These are phyloP conservation scores for Aldabrachelys gigantea DNA, from an alignment of 2,113 vertebrate species.

Conservation along the genomic window DNA sequence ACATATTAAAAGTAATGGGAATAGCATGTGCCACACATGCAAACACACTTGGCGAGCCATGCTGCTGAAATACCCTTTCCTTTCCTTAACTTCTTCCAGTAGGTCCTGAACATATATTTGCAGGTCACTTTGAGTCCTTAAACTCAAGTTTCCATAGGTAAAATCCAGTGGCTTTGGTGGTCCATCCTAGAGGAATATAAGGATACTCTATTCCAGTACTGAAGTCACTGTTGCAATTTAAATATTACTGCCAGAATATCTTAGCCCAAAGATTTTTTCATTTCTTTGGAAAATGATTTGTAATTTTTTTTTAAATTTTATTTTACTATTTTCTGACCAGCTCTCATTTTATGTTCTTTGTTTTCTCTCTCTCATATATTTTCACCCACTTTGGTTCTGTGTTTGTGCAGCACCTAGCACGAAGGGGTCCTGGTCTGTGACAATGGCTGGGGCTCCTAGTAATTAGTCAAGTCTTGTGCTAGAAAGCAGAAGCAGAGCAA, in stretches of 20 bases:
- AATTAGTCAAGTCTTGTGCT: too few species aligned
- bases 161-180: not conserved
- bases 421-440: not conserved
- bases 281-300: not conserved
- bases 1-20: slow-evolving; percentile 51
- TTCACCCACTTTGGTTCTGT: not conserved
- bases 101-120: not conserved
- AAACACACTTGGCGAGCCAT: not conserved
- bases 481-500: not conserved
- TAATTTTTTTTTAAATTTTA: not conserved
- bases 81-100: not conserved
- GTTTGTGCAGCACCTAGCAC: not conserved
- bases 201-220: not conserved
- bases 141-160: not conserved
- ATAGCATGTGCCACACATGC: not conserved
- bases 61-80: not conserved
- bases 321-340: not conserved
- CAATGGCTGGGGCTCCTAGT: accelerated
- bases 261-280: not conserved
- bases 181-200: not conserved
- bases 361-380: not conserved
- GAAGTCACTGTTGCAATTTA: not conserved
- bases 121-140: not conserved
- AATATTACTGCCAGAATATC: not conserved
- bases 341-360: not conserved